Base-by-base conservation (phyloP, 2,888 invertebrate species). In the Monopis laevigella region DNA sequence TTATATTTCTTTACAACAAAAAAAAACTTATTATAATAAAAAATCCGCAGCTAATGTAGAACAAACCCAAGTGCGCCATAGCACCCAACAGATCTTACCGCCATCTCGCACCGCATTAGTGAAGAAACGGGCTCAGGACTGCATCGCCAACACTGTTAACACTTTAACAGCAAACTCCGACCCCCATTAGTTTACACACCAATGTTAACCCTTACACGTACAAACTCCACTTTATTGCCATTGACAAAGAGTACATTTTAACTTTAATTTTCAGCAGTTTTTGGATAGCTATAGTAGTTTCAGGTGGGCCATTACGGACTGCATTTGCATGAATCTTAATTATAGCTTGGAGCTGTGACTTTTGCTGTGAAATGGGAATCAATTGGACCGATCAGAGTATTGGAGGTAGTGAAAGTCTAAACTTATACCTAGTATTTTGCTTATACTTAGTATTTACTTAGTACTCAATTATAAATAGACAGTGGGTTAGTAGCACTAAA, bases 251-350 rank as follows among this genome's bases (percentile, higher is more conserved):
- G 10, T 17, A 17, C 3, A 17, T 17, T 13, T 32, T 17, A 2
- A 2, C 14, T 3, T 17, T 3, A 10, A n/a, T n/a, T 4, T 28
- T n/a, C 7, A n/a, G 6, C 7, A 2, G 32, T 2, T 5, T 32
- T 32, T 32, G 32, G 14, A 10, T 32, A 32, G 8, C 7, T 8
- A 32, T 5, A n/a, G 7, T 6, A 8, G 32, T 17, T 5, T 32
- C 10, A 13, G 14, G 7, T 13, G 16, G 19, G 21, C 36, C 19
- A 36, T 21, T 29, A 40, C 28, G 28, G 29, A 28, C 28, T 14
- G 40, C 54, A 54, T 53, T 57, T 51, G 55, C 58, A 55, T 51
- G 55, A 51, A 52, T 49, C 56, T 58, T 63, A 59, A 66, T 67
- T 66, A 65, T 64, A 62, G 61, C 60, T 47, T 43, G 18, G 45